phyloP scores from a whole-genome alignment of 2,113 vertebrate genomes.

The Ptychochromis oligacanthus region DNA sequence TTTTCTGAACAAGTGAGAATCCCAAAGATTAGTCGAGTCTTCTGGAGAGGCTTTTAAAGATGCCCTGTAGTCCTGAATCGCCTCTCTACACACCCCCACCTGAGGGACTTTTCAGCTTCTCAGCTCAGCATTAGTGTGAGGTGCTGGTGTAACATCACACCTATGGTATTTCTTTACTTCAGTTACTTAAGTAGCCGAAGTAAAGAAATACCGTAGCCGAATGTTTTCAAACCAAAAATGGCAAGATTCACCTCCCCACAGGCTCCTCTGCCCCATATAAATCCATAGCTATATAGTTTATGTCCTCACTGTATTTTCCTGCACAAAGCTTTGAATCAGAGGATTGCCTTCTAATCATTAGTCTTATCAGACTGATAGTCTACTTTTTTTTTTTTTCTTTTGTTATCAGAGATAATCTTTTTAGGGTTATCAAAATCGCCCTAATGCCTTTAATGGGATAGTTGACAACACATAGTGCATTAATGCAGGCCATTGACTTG shows the following conservation, averaged over 20 bases:
- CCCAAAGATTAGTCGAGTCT: constrained; percentile 57
- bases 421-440: constrained; percentile 53
- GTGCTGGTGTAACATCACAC: constrained; percentile 67
- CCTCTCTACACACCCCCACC: constrained; percentile 54
- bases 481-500: constrained; percentile 88
- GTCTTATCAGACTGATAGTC: not conserved
- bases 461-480: constrained; percentile 88
- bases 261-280: constrained; percentile 20
- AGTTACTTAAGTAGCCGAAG: constrained; percentile 32
- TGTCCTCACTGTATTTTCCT: not conserved
- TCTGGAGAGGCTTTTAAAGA: constrained; percentile 63
- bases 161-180: constrained; percentile 46
- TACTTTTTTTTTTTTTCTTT: not conserved
- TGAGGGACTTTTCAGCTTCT: constrained; percentile 58
- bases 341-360: not conserved
- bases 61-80: constrained; percentile 43
- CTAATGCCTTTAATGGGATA: constrained; percentile 76
- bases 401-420: not conserved
- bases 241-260: constrained; percentile 43
- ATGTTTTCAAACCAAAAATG: constrained; percentile 57
- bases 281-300: constrained; percentile 25
- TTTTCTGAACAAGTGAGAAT: constrained; percentile 36
- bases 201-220: too few relatives aligned
- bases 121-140: constrained; percentile 57
- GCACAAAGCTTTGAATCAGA: not conserved